Evolutionary conservation across 2,888 invertebrate genomes (phyloP), one percentile per base, ranked within the genome.

Genomic region (Plebejus argus): DNA sequence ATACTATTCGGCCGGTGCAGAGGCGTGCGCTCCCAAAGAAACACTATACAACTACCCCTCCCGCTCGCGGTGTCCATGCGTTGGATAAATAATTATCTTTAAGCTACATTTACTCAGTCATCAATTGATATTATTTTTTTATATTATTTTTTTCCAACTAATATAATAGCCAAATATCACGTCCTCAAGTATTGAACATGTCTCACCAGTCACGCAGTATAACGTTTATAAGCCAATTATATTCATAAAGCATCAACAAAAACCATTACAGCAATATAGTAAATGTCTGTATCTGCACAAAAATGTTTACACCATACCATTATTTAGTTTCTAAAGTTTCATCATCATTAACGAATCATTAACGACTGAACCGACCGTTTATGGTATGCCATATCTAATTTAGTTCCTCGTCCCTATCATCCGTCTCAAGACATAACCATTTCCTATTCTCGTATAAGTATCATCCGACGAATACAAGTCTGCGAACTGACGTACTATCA

Each of bases 401-500:
- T 28, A 66, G 5, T 28, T 66, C 28, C 18, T 66, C 15, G 33
- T 66, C 28, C 28, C 66, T 28, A 61, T 85, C 84, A 86, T 85
- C 87, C 85, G 85, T 87, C 87, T 86, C 84, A 82, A 88, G 87
- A 88, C 90, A 92, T 91, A 90, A 90, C 91, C 90, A 90, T 91
- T 91, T 81, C 82, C 83, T 82, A 79, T 79, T 82, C 82, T 78
- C 78, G 77, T 78, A 78, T 79, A 78, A 78, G 71, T 77, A 77
- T 77, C 88, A 90, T 91, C 87, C 87, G 87, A 90, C 85, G 83
- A 83, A 87, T 83, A 84, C 91, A 89, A 90, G 84, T 85, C 88
- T 87, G 86, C 87, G 82, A 85, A 87, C 86, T 89, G 89, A 91
- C 91, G 86, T 87, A 85, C 91, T 90, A 93, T 94, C 93, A 93